Evolutionary conservation across 2,113 vertebrate species (phyloP).

Genomic region (Ramphastos sulfuratus): DNA sequence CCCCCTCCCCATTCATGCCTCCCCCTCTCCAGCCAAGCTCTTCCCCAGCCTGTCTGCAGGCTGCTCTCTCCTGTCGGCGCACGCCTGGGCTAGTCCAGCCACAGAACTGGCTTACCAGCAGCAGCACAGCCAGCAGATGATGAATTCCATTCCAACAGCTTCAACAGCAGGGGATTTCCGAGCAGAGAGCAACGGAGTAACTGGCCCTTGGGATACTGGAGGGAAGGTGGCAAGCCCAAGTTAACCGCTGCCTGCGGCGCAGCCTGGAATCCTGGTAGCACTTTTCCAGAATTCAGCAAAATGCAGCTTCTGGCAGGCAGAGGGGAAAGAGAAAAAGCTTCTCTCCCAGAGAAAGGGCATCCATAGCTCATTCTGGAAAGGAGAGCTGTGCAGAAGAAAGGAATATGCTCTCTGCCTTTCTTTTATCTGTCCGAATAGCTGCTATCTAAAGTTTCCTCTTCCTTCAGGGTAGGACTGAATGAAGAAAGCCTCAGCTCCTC

Average conservation of each 20-base stretch:
- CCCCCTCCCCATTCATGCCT: background rate
- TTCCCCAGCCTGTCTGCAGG: background rate
- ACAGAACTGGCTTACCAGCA: conserved; percentile 53
- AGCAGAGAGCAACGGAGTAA: background rate
- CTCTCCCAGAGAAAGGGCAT: background rate
- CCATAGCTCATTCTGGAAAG: background rate
- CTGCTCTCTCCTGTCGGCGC: conserved; percentile 8
- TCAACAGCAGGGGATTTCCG: conserved; percentile 43
- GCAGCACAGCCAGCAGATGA: conserved; percentile 40
- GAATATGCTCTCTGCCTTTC: conserved; percentile 5
- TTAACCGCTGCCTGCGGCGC: background rate
- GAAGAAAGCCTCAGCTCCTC: background rate
- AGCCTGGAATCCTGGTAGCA: background rate
- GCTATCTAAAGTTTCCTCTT: conserved; percentile 41
- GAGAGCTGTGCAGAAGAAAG: background rate
- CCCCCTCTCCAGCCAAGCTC: background rate
- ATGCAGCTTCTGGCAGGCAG: background rate
- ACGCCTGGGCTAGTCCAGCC: background rate
- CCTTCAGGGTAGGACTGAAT: background rate
- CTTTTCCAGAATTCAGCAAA: conserved; percentile 18
- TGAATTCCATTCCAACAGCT: conserved; percentile 60
- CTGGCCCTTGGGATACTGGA: background rate
- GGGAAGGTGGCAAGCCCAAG: background rate
- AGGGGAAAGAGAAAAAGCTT: background rate
- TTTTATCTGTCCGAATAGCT: conserved; percentile 1